These are phyloP conservation scores for Coptotermes formosanus DNA, from an alignment of 1,140 invertebrate genomes.

Conservation along the genomic window DNA sequence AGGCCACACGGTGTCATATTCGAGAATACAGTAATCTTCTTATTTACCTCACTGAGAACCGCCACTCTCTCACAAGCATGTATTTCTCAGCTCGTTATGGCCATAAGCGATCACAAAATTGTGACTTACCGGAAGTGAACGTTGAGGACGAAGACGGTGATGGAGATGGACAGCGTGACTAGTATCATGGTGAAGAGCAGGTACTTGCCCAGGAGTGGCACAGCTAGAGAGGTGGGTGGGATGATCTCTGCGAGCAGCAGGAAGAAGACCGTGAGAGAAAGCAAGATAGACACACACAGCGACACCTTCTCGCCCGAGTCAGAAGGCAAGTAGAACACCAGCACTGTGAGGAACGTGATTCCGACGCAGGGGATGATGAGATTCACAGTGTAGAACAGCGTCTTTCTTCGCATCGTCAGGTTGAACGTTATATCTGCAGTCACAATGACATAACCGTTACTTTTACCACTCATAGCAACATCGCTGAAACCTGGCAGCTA, in stretches of 20 bases:
- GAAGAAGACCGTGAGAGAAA: slow-evolving; percentile 98
- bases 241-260: slow-evolving; percentile 95
- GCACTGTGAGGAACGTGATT: slow-evolving; percentile 88
- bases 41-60: no score
- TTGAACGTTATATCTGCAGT: slow-evolving; percentile 91
- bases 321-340: slow-evolving; percentile 94
- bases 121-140: slow-evolving; percentile 92
- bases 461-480: no score
- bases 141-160: slow-evolving; percentile 95
- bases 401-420: slow-evolving; percentile 89
- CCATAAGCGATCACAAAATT: neutral
- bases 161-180: slow-evolving; percentile 94
- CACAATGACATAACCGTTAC: slow-evolving; percentile 26
- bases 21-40: no score
- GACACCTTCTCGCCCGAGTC: slow-evolving; percentile 94
- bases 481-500: no score
- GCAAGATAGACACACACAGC: slow-evolving; percentile 95
- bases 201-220: slow-evolving; percentile 96
- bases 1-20: no score
- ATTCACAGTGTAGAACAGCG: slow-evolving; percentile 89
- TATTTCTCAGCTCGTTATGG: no score
- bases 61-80: no score
- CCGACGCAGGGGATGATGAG: slow-evolving; percentile 88
- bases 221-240: slow-evolving; percentile 93
- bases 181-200: slow-evolving; percentile 97